Conservation (phyloP, 23 tunicate species). For the Styela plicata region DNA sequence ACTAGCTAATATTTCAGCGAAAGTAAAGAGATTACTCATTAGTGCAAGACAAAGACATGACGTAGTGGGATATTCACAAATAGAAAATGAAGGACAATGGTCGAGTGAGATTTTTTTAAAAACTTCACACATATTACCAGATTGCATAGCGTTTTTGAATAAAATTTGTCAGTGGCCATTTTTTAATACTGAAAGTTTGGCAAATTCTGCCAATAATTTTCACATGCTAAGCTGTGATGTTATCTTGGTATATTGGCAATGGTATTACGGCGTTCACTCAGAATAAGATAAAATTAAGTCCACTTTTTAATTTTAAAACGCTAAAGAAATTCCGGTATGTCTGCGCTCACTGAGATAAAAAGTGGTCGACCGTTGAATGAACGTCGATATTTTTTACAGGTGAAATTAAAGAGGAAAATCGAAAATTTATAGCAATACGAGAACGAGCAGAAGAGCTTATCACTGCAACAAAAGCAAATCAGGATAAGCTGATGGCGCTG, state of each 20-base stretch:
- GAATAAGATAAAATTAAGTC: too few species aligned
- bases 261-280: too few species aligned
- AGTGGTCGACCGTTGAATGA: neutral
- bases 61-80: neutral
- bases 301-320: too few species aligned
- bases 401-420: neutral
- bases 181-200: too few species aligned
- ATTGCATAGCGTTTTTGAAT: too few species aligned
- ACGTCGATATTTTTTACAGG: neutral
- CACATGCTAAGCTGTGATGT: too few species aligned
- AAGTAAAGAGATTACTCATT: neutral
- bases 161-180: too few species aligned
- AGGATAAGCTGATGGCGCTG: neutral
- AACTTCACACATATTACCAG: neutral
- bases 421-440: neutral
- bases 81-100: neutral
- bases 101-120: too few species aligned
- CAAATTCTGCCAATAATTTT: too few species aligned
- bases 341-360: neutral
- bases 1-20: neutral
- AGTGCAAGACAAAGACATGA: neutral
- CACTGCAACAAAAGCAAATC: neutral
- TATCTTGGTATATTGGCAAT: too few species aligned
- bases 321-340: too few species aligned
- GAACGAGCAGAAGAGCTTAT: neutral